A percentile compares a stretch with the other conserved stretches of the same genome.
Conservation (phyloP, 2,888 invertebrate species). For the Caenorhabditis angaria region DNA sequence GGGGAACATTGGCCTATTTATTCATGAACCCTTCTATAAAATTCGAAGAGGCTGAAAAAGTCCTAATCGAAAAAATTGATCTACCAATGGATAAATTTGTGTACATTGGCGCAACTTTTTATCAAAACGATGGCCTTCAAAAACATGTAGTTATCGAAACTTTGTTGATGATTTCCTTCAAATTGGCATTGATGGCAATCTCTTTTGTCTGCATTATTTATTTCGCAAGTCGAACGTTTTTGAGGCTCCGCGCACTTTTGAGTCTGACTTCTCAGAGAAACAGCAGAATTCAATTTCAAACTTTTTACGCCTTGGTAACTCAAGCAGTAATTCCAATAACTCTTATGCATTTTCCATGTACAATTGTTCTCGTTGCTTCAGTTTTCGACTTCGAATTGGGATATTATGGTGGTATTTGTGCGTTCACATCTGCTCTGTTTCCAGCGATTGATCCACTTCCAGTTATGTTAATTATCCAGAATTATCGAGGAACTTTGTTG, state of each 20-base stretch:
- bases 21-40: neutral
- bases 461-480: constrained; percentile 9
- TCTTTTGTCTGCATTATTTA: neutral
- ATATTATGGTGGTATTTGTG: constrained; percentile 10
- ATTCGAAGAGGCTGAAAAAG: neutral
- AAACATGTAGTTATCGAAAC: neutral
- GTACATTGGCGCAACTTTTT: neutral
- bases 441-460: constrained; percentile 19
- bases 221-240: neutral
- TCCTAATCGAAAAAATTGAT: no score
- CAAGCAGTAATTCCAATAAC: constrained; percentile 15
- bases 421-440: constrained; percentile 12
- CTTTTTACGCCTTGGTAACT: constrained; percentile 18
- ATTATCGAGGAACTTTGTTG: constrained; percentile 11
- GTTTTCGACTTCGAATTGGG: constrained; percentile 14
- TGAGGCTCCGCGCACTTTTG: neutral
- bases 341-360: constrained; percentile 12
- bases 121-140: constrained; percentile 4
- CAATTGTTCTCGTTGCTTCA: constrained; percentile 7
- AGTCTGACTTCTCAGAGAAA: constrained; percentile 8
- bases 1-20: constrained; percentile 3
- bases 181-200: neutral
- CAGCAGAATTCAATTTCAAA: constrained; percentile 9
- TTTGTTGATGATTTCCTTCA: neutral
- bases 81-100: no score